phyloP scores from a whole-genome alignment of 2,888 invertebrate genomes.

The Pseudococcus viburni region DNA sequence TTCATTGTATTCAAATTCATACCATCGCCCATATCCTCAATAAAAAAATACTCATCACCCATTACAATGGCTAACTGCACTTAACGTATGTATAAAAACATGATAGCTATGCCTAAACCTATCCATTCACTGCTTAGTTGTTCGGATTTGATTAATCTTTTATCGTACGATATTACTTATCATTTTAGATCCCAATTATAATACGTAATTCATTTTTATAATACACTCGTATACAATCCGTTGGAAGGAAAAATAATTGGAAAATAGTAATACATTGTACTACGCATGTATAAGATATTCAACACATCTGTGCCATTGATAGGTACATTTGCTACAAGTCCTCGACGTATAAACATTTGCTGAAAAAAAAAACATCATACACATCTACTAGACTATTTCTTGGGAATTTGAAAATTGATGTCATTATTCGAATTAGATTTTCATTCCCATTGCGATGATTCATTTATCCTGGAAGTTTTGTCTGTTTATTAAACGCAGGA shows the following conservation, averaged over 20 bases:
- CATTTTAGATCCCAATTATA: slow-evolving; percentile 23
- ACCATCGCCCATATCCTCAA: not conserved
- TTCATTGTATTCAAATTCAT: slow-evolving; percentile 35
- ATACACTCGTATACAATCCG: not conserved
- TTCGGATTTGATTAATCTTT: slow-evolving; percentile 35
- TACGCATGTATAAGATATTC: not conserved
- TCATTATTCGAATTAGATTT: not conserved
- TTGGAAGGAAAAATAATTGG: not conserved
- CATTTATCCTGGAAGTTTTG: not conserved
- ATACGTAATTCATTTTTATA: not conserved
- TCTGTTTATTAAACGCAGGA: not conserved
- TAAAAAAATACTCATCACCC: slow-evolving; percentile 34
- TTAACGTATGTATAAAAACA: not conserved
- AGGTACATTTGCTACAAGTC: not conserved
- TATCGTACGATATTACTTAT: not conserved
- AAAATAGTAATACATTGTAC: not conserved
- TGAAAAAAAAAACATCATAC: not conserved
- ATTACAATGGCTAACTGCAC: slow-evolving; percentile 39
- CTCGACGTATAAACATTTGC: not conserved
- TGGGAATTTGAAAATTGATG: not conserved
- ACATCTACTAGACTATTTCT: not conserved
- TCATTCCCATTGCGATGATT: not conserved
- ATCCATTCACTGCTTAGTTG: slow-evolving; percentile 3
- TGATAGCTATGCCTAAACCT: not conserved
- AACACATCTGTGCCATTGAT: not conserved